Percentiles rank a stretch among this genome's conserved stretches.
These are phyloP conservation scores for Ochropacha duplaris DNA, from an alignment of 2,888 invertebrate species.

Conservation along the genomic window DNA sequence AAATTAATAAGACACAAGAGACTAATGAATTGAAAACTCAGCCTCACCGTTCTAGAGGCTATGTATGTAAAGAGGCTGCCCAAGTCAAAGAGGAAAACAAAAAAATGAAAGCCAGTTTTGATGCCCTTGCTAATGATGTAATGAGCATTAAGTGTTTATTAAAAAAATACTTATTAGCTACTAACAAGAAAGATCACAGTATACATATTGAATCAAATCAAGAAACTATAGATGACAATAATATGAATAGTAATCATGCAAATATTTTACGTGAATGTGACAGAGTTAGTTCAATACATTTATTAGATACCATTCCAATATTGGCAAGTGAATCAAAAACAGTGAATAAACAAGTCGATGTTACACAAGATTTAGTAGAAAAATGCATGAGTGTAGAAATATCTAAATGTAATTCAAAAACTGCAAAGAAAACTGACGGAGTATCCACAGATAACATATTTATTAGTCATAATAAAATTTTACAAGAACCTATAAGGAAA, in stretches of 20 bases:
- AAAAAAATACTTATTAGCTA: slow-evolving; percentile 10
- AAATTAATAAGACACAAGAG: slow-evolving; percentile 6
- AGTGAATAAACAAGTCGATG: not conserved
- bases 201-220: not conserved
- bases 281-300: not conserved
- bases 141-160: slow-evolving; percentile 34
- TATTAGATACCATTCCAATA: too few relatives aligned
- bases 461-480: not conserved
- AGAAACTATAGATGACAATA: slow-evolving; percentile 1
- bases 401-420: not conserved
- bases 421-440: not conserved
- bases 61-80: slow-evolving; percentile 32
- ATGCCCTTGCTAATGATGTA: slow-evolving; percentile 35
- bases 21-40: slow-evolving; percentile 6
- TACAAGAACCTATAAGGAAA: not conserved
- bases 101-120: slow-evolving; percentile 28
- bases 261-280: not conserved
- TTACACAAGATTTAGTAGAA: not conserved
- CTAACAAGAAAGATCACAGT: not conserved
- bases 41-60: slow-evolving; percentile 5
- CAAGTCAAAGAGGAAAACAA: slow-evolving; percentile 38
- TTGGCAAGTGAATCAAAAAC: too few relatives aligned
- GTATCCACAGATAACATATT: not conserved
- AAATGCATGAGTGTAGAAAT: not conserved
- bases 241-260: not conserved